Percentiles rank a stretch among this genome's conserved stretches.
These are phyloP conservation scores for Seriola dumerili DNA, from an alignment of 2,113 vertebrate genomes.

Conservation along the genomic window DNA sequence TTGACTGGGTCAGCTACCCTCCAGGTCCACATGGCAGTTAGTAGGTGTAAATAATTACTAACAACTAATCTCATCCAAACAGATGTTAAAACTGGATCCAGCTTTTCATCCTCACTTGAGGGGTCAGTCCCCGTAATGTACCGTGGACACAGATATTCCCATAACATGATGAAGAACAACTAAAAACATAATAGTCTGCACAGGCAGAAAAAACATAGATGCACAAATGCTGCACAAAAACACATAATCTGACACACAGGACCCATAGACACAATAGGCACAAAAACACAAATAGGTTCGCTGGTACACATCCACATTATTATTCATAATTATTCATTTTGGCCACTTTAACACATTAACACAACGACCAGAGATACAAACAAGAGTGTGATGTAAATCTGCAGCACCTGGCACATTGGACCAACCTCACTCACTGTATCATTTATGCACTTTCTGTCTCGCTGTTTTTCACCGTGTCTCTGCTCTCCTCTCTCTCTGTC, in stretches of 20 bases:
- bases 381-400: background rate
- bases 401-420: constrained; percentile 22
- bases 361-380: background rate
- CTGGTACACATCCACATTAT: background rate
- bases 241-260: background rate
- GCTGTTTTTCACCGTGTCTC: background rate
- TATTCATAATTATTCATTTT: constrained; percentile 15
- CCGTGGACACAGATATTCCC: background rate
- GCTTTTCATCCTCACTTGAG: background rate
- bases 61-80: background rate
- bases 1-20: no score
- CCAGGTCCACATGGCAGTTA: no score
- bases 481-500: background rate
- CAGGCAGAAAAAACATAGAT: background rate
- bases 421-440: background rate
- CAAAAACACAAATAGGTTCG: background rate
- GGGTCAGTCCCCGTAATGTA: background rate
- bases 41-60: no score
- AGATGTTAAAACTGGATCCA: background rate
- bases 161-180: background rate
- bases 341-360: background rate
- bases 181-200: no score
- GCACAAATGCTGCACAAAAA: background rate
- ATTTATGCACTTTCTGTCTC: background rate
- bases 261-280: background rate